Conservation (phyloP, 2,113 vertebrate species). For the Polypterus senegalus region DNA sequence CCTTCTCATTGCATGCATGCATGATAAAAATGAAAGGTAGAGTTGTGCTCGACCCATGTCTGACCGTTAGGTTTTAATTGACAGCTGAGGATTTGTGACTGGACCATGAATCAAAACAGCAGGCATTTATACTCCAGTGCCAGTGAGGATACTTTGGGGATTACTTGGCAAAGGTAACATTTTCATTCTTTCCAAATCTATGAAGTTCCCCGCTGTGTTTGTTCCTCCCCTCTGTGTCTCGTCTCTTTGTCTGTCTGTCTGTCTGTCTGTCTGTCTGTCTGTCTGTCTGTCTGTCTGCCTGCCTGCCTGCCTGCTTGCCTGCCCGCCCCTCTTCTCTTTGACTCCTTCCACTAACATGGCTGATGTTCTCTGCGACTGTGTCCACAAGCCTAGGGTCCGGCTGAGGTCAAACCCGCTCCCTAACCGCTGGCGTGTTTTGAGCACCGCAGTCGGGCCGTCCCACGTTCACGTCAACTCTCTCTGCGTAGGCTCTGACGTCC, state of each 20-base stretch:
- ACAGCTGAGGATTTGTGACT: slow-evolving; percentile 99
- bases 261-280: background rate
- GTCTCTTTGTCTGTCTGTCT: background rate
- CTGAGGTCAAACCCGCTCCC: no score
- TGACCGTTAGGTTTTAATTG: slow-evolving; percentile 99
- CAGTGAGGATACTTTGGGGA: slow-evolving; percentile 99
- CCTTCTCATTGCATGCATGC: slow-evolving; percentile 63
- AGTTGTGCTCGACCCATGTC: slow-evolving; percentile 95
- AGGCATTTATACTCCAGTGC: slow-evolving; percentile 99
- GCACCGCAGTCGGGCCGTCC: no score
- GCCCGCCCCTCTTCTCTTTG: no score
- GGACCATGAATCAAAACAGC: slow-evolving; percentile 99
- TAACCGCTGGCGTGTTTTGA: no score
- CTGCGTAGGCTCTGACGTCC: no score
- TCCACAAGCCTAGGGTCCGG: no score
- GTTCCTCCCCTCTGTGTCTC: slow-evolving; percentile 24
- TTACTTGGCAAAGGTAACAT: slow-evolving; percentile 99
- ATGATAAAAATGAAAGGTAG: slow-evolving; percentile 68
- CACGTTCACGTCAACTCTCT: no score
- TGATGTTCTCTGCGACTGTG: no score
- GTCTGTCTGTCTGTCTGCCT: background rate
- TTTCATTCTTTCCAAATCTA: slow-evolving; percentile 94
- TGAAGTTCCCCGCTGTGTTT: slow-evolving; percentile 52
- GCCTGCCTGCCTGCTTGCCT: background rate
- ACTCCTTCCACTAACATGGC: no score